Percentiles rank a stretch among this genome's conserved stretches.
Conservation (phyloP, 1,140 invertebrate species). For the Kradibia gibbosae region DNA sequence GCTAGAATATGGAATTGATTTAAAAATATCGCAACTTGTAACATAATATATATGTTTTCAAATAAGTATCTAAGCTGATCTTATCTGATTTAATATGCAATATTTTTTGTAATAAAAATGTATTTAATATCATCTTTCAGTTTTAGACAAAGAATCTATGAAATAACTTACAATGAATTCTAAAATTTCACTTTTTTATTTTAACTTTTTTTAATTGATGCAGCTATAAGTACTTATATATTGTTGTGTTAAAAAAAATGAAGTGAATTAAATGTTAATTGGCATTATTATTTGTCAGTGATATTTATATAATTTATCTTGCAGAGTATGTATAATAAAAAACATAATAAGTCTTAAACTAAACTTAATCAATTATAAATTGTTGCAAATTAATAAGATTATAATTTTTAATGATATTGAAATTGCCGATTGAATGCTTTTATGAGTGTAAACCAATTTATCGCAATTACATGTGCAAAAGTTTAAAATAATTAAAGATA, state of each 20-base stretch:
- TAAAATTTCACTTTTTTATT: too few species aligned
- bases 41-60: neutral
- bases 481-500: neutral
- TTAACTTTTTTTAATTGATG: too few species aligned
- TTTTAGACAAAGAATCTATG: too few species aligned
- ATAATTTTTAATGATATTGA: neutral
- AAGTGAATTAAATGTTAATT: neutral
- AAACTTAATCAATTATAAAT: too few species aligned
- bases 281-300: neutral
- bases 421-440: neutral
- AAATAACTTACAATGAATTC: too few species aligned
- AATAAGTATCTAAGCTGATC: neutral
- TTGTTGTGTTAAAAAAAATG: neutral
- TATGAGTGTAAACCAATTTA: neutral
- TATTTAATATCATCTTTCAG: too few species aligned
- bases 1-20: neutral
- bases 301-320: neutral
- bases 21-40: neutral
- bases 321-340: too few species aligned
- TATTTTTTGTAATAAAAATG: too few species aligned
- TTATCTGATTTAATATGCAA: neutral
- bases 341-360: too few species aligned
- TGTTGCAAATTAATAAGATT: neutral
- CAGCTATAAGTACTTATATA: too few species aligned
- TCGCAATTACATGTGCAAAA: neutral